These are phyloP conservation scores for Meloe dianella DNA, from an alignment of 2,888 invertebrate species.

Conservation along the genomic window DNA sequence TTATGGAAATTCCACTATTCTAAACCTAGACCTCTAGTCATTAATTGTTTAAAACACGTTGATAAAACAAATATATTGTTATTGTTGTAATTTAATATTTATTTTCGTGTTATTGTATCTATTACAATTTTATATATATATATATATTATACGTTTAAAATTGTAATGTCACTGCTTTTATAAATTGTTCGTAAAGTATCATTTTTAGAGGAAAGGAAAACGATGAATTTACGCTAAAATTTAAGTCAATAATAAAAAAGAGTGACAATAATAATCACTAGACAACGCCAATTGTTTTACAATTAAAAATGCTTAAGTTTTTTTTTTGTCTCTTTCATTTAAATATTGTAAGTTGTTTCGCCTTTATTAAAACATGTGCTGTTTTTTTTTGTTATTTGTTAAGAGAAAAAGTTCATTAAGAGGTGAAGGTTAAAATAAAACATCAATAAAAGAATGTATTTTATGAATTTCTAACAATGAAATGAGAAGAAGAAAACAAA, in stretches of 20 bases:
- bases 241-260: constrained; percentile 32
- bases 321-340: constrained; percentile 28
- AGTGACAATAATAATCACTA: constrained; percentile 40
- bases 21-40: constrained; percentile 39
- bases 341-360: constrained; percentile 19
- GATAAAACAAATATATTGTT: constrained; percentile 30
- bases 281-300: constrained; percentile 37
- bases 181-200: constrained; percentile 30
- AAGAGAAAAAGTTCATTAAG: constrained; percentile 29
- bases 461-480: neutral
- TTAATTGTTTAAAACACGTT: constrained; percentile 37
- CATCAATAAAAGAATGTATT: neutral
- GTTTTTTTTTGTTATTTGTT: constrained; percentile 21
- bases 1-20: constrained; percentile 35
- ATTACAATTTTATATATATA: constrained; percentile 18
- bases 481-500: too few relatives aligned
- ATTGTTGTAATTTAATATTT: constrained; percentile 41
- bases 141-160: constrained; percentile 9
- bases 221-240: constrained; percentile 22
- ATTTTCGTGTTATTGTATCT: constrained; percentile 31
- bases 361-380: constrained; percentile 16
- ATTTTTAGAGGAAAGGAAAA: constrained; percentile 20
- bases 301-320: constrained; percentile 23
- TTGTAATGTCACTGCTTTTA: constrained; percentile 22
- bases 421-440: constrained; percentile 40